Evolutionary conservation across 2,888 invertebrate genomes (phyloP), one percentile per base, ranked within the genome.

Genomic region (Achlya flavicornis): DNA sequence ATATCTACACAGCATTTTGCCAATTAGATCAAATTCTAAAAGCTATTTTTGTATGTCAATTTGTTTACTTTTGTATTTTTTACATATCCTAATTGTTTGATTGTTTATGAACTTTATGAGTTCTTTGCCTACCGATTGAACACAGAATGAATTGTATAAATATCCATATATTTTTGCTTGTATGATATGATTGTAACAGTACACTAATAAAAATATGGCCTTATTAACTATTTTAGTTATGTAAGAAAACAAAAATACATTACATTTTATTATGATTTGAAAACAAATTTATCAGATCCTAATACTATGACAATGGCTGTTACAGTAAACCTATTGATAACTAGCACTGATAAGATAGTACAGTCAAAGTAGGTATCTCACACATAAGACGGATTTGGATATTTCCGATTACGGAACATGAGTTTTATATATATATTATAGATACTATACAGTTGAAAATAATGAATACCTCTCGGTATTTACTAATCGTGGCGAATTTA

Each of bases 341-440:
- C 66, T 79, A 74, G 64, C 65, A 65, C 65, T 77, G 83, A 83
- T 83, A 83, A 81, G 80, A 83, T 81, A 80, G 77, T 64, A 73
- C 59, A 70, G 6, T 48, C 61, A 63, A 59, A 69, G 19, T 53
- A 53, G 53, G 53, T 53, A 64, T 32, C 41, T 58, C 19, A 48
- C 16, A 65, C 12, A 41, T 66, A 68, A 64, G 63, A 72, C 68
- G 63, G 63, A 53, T 59, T 63, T 62, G 58, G 53, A 63, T 58
- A 35, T 46, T 41, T 63, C n/a, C 35, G 57, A 58, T 61, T 19
- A 61, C 35, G 61, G 63, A 46, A 61, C 46, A 61, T 61, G 57
- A 58, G 33, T 14, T 59, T 63, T 32, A 46, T 43, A 57, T 11
- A 10, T 33, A 60, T 59, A 65, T 63, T 58, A 38, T 41, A 64